Conservation (phyloP, 2,113 vertebrate genomes). For the Ceratotherium simum region DNA sequence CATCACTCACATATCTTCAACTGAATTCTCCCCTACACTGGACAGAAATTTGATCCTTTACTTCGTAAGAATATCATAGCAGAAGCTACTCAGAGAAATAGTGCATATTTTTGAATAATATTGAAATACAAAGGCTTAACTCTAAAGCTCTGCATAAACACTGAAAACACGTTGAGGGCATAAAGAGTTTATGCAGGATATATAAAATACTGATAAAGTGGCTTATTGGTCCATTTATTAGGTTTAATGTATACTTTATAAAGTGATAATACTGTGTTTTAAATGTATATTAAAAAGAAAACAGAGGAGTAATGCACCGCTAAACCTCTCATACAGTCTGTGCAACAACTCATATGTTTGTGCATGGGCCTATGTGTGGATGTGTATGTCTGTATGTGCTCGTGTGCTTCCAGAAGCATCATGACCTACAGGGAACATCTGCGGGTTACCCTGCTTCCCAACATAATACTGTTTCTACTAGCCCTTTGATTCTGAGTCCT, state of each 20-base stretch:
- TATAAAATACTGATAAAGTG: slow-evolving; percentile 87
- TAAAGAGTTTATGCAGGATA: slow-evolving; percentile 79
- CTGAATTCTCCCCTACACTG: slow-evolving; percentile 78
- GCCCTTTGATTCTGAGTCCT: slow-evolving; percentile 67
- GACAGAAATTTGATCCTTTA: slow-evolving; percentile 75
- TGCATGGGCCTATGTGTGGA: neutral
- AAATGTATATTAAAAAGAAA: slow-evolving; percentile 62
- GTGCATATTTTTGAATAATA: slow-evolving; percentile 84
- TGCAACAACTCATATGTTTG: slow-evolving; percentile 57
- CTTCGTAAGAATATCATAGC: slow-evolving; percentile 80
- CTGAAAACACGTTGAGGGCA: slow-evolving; percentile 73
- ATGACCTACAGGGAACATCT: neutral
- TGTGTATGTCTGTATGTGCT: neutral
- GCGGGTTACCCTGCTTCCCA: neutral
- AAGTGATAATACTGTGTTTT: slow-evolving; percentile 85
- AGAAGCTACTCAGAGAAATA: slow-evolving; percentile 83
- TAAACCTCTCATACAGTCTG: slow-evolving; percentile 58
- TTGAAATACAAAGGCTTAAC: slow-evolving; percentile 84
- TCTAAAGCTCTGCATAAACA: slow-evolving; percentile 82
- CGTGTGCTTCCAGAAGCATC: slow-evolving; percentile 80
- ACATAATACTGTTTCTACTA: slow-evolving; percentile 50
- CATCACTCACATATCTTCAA: slow-evolving; percentile 55
- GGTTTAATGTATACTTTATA: slow-evolving; percentile 83
- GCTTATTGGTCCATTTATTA: slow-evolving; percentile 86
- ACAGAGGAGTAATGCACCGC: slow-evolving; percentile 67